Evolutionary conservation across 2,113 vertebrate genomes (phyloP).

Genomic region (Phaetusa simplex): DNA sequence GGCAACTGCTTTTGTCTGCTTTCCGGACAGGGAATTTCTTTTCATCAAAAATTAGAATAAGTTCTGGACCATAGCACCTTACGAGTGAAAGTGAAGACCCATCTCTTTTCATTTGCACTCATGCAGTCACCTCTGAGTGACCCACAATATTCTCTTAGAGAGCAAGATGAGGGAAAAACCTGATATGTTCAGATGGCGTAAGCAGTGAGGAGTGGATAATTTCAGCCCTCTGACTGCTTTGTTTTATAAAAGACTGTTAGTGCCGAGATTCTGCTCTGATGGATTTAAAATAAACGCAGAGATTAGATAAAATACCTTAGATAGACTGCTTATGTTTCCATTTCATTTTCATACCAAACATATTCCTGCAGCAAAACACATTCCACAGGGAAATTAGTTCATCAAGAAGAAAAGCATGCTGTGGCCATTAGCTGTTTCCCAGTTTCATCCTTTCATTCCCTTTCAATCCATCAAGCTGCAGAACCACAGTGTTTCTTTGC

Average conservation of each 20-base stretch:
- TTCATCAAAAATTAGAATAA: background rate
- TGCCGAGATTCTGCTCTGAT: background rate
- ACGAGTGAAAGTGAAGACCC: background rate
- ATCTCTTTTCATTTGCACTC: background rate
- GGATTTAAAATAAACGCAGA: background rate
- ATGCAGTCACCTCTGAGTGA: background rate
- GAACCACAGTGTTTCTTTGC: background rate
- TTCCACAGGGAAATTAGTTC: constrained; percentile 6
- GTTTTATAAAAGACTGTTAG: background rate
- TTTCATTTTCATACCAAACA: constrained; percentile 38
- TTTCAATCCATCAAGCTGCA: background rate
- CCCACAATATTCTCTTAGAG: background rate
- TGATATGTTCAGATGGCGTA: background rate
- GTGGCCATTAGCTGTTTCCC: background rate
- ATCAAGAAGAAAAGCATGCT: background rate
- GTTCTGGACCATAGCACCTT: background rate
- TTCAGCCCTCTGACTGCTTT: background rate
- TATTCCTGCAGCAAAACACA: constrained; percentile 20
- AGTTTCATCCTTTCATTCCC: background rate
- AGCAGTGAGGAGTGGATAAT: background rate
- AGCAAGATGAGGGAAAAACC: background rate
- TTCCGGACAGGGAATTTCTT: background rate
- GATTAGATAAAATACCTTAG: constrained; percentile 52
- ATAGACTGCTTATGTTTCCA: background rate
- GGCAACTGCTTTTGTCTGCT: background rate